Evolutionary conservation across 2,797 vertebrate genomes (phyloP), one percentile per base, ranked within the genome.

Genomic region (Hypotaenidia philippensis): DNA sequence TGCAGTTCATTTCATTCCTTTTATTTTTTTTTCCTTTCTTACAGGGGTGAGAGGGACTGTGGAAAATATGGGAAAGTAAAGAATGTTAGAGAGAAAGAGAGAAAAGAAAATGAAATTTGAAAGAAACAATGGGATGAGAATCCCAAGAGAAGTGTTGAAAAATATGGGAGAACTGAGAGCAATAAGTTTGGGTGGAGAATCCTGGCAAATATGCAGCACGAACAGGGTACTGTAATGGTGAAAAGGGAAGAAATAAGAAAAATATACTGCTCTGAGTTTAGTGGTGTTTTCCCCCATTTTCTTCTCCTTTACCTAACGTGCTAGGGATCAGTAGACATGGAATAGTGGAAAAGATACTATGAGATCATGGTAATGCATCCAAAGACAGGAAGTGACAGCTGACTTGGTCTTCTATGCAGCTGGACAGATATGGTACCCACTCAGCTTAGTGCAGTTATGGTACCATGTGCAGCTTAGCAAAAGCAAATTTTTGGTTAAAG

Each of bases 1-100:
- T 82, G 27, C 63, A 93, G 83, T 94, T 95, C 56, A 68, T 94
- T 96, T 95, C 68, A 86, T 94, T 95, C 90, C 44, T 59, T 64
- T 32, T 71, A 88, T 93, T 41, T 41, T 93, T 41, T 41, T 59
- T 16, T 40, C 32, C 49, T 92, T 92, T 95, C 87, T 69, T 95
- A 79, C 69, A 95, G 83, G 77, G 70, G 45, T 89, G 90, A 93
- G 90, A 87, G 87, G 69, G 65, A 65, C 72, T 95, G 63, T 91
- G 80, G 66, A 96, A 94, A 96, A 93, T 50, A 72, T 53, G 45
- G 80, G 1, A 50, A 94, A 94, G 74, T 74, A 91, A 87, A 91
- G 77, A 88, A 90, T 81, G 31, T 74, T 82, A 44, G 69, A 53
- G 50, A 87, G 60, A 86, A 78, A 90, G 90, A 90, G 41, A 87